Evolutionary conservation across 2,113 vertebrate species (phyloP), one percentile per base, ranked within the genome.

Genomic region (Laticauda laticaudata): DNA sequence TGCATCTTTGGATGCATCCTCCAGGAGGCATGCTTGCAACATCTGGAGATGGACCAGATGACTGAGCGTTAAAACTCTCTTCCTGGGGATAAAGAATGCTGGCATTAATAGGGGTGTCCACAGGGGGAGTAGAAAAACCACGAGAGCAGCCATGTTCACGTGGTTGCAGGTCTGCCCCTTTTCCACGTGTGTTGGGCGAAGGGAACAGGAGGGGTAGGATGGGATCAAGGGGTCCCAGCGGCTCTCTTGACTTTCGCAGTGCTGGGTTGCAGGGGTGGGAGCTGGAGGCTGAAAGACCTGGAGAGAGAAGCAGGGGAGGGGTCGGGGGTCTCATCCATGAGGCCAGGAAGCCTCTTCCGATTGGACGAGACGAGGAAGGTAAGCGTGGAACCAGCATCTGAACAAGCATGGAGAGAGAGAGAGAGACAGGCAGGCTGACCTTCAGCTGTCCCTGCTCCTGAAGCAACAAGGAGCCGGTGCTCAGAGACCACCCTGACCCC

Each of bases 91-190:
- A 43, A 43, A 81, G 34, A 9, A 43, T 21, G 75, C 15, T 3
- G 2, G 34, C 75, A 39, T 81, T 43, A 39, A 81, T 39, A 34
- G 75, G 34, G 75, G 75, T 39, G 18, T 39, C 34, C n/a, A 21
- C n/a, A 20, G n/a, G n/a, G n/a, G 64, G 64, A 18, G 69, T 3
- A 8, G 3, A 39, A 34, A 21, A 21, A 20, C 1, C 69, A 81
- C 0, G 4, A 20, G 15, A 20, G 69, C 34, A 20, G n/a, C 14
- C 2, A 6, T 0, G 5, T 15, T 39, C n/a, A 81, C 6, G 1
- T 81, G 69, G 6, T 39, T 20, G 15, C 15, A 39, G n/a, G 7
- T 6, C 34, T 3, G 15, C 15, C n/a, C 69, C 15, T 39, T 81
- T 39, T 39, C 15, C 34, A 7, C 5, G 6, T 15, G 0, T 39